These are phyloP conservation scores for Turnix velox DNA, from an alignment of 2,113 vertebrate species.

Conservation along the genomic window DNA sequence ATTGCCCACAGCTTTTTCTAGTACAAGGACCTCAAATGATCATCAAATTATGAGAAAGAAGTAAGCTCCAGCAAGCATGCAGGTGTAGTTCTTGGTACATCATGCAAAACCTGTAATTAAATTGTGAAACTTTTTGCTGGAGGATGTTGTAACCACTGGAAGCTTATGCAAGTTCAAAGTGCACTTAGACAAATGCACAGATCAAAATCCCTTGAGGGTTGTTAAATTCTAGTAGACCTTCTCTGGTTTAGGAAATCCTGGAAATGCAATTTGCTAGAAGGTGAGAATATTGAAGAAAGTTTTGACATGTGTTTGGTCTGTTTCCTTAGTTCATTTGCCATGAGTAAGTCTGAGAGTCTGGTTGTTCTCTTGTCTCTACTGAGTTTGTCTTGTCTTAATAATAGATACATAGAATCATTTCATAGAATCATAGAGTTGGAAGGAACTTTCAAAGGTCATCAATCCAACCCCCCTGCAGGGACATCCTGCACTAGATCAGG, in stretches of 20 bases:
- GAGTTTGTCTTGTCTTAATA: too few species aligned
- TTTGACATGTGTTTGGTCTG: not conserved
- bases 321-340: not conserved
- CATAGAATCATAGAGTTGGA: too few species aligned
- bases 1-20: not conserved
- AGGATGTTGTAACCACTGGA: not conserved
- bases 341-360: not conserved
- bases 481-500: too few species aligned
- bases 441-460: too few species aligned
- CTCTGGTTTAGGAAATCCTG: not conserved
- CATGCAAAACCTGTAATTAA: not conserved
- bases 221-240: not conserved
- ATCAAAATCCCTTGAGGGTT: not conserved
- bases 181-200: not conserved
- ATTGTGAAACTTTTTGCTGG: not conserved
- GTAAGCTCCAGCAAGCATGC: not conserved
- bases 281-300: not conserved
- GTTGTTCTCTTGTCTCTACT: fast-evolving
- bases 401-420: too few species aligned
- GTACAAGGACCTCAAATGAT: not conserved
- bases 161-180: not conserved
- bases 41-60: not conserved
- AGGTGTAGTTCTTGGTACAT: not conserved
- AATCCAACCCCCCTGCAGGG: too few species aligned
- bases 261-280: not conserved